Percentiles rank a stretch among this genome's conserved stretches.
Conservation (phyloP, 2,797 vertebrate species). For the Lycodopsis pacificus region DNA sequence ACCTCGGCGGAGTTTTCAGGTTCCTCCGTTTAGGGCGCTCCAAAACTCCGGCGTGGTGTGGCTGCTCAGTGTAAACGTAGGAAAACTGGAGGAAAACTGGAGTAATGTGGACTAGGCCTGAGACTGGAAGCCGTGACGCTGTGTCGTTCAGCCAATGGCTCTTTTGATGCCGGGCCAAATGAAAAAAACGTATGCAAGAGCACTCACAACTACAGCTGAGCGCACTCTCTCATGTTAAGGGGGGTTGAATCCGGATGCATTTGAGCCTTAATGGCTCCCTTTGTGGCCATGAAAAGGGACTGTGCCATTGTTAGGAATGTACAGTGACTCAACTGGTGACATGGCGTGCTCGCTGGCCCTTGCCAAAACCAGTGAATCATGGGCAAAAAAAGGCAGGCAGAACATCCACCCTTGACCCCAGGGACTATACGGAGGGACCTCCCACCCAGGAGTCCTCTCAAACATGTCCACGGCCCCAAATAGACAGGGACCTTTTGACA, state of each 20-base stretch:
- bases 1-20: too few relatives aligned
- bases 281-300: constrained; percentile 43
- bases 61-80: too few relatives aligned
- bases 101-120: too few relatives aligned
- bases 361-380: constrained; percentile 45
- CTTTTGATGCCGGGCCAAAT: constrained; percentile 26
- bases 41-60: too few relatives aligned
- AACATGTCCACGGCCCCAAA: constrained; percentile 17
- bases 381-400: constrained; percentile 21
- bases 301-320: constrained; percentile 37
- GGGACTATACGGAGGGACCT: constrained; percentile 17
- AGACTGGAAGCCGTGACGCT: background rate
- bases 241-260: constrained; percentile 26
- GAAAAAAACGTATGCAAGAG: constrained; percentile 38
- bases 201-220: constrained; percentile 10
- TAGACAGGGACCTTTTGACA: constrained; percentile 9
- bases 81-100: too few relatives aligned
- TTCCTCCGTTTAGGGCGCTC: too few relatives aligned
- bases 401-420: background rate
- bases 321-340: constrained; percentile 58
- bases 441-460: constrained; percentile 28
- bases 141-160: constrained; percentile 5
- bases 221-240: constrained; percentile 16
- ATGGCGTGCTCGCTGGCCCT: constrained; percentile 30
- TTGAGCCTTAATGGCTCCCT: constrained; percentile 46